Evolutionary conservation across 2,797 vertebrate species (phyloP).

Genomic region (Pogonophryne albipinna): DNA sequence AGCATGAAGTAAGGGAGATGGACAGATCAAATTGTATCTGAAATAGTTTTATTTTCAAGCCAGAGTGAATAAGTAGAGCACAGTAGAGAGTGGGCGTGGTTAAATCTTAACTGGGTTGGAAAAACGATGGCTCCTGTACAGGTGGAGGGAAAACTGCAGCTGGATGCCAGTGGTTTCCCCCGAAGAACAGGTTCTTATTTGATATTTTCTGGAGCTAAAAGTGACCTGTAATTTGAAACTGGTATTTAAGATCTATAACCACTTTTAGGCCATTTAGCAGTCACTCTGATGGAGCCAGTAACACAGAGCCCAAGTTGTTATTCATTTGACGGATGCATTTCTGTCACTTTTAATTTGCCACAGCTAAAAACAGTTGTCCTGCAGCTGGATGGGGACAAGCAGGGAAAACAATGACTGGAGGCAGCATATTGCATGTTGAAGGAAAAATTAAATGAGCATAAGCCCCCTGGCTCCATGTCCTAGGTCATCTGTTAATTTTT

Average conservation of each 20-base stretch:
- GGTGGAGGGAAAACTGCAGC: background rate
- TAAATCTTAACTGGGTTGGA: too few species aligned
- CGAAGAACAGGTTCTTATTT: too few species aligned
- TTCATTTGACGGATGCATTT: conserved; percentile 53
- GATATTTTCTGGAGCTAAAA: background rate
- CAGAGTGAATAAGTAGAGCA: too few species aligned
- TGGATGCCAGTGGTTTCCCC: background rate
- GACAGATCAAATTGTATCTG: too few species aligned
- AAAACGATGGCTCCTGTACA: background rate
- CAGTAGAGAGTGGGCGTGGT: too few species aligned
- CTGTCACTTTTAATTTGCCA: conserved; percentile 58
- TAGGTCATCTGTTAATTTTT: conserved; percentile 77
- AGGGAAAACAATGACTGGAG: conserved; percentile 63
- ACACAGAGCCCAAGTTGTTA: conserved; percentile 35
- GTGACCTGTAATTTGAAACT: background rate
- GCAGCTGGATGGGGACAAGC: conserved; percentile 61
- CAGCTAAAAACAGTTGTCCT: conserved; percentile 50
- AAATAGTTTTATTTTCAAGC: too few species aligned
- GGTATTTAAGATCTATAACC: background rate
- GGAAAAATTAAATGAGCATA: conserved; percentile 75
- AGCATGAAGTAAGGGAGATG: too few species aligned
- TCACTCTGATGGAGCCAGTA: conserved; percentile 22
- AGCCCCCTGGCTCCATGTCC: conserved; percentile 71
- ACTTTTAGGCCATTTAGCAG: conserved; percentile 24
- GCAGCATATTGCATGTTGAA: conserved; percentile 70